Evolutionary conservation across 2,888 invertebrate genomes (phyloP), one percentile per base, ranked within the genome.

Genomic region (Acanthosoma haemorrhoidale): DNA sequence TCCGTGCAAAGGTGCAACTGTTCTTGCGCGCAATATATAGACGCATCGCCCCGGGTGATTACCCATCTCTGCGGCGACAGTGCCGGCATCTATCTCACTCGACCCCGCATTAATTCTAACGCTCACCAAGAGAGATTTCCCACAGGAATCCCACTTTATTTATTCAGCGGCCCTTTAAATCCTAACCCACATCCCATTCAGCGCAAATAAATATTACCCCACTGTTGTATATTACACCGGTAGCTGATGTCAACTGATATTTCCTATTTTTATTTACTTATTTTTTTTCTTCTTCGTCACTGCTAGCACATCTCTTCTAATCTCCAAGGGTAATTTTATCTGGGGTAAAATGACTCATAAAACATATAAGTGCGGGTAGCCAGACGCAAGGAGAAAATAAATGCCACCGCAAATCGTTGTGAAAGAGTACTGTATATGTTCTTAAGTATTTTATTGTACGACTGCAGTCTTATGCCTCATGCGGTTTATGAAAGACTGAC

Each of bases 171-270:
- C 32, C 15, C 61, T 61, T 32, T 61, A 61, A 36, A 61, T 61
- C 61, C 61, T 61, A 61, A 36, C 61, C 61, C 32, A 61, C 61
- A 61, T 61, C 61, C 36, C 36, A 59, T 36, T 61, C 61, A 36
- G 36, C 34, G 16, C 3, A 21, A 61, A 61, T 61, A 61, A 61
- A 61, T 36, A 61, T 59, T 59, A 5, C 34, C 59, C 18, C 25
- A 51, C 51, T 51, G 21, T 25, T 51, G 21, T 25, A 29, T 25
- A 21, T 51, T 51, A 2, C 25, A 29, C 5, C 25, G 1, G 25
- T 51, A 13, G 21, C 51, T n/a, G n/a, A n/a, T n/a, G n/a, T n/a
- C n/a, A n/a, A n/a, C n/a, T n/a, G n/a, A n/a, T n/a, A n/a, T n/a
- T n/a, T n/a, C n/a, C n/a, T n/a, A n/a, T n/a, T n/a, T n/a, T n/a